Evolutionary conservation across 2,113 vertebrate genomes (phyloP), one percentile per base, ranked within the genome.

Genomic region (Camelus bactrianus): DNA sequence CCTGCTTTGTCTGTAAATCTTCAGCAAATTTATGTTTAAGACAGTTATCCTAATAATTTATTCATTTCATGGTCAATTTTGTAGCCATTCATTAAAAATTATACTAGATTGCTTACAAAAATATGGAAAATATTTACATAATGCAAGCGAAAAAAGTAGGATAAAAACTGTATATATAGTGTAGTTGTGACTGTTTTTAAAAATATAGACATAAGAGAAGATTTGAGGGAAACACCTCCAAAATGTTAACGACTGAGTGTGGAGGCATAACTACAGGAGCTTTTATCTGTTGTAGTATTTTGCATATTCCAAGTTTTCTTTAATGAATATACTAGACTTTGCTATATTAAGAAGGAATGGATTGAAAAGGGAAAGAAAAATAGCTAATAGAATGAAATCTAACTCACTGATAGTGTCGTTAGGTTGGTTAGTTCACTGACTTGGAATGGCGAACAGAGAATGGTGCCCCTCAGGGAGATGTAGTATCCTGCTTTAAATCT

Each of bases 11-110:
- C 48, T 42, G 26, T 10, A 48, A 95, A 77, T 72, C 14, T 54
- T 85, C 24, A 82, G 20, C 93, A 95, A 83, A 92, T 77, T n/a
- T 89, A 42, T 82, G 10, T 16, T 64, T 95, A 67, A 87, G 16
- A 79, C 89, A 94, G 46, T 48, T 77, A 11, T 5, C 80, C 15
- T 62, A 46, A 32, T 93, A 38, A 70, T 77, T 56, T 38, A 89
- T 67, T 91, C 19, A 92, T 50, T 87, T 94, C 12, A 50, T 92
- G 50, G 82, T 69, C n/a, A 94, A 64, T 75, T 42, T 48, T 54
- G 5, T 60, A 88, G 32, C 6, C 73, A 46, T 70, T 76, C 72
- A 52, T 65, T 81, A 35, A 91, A 91, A 96, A 42, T 19, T 72
- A 11, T 35, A 64, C 5, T n/a, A 64, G 11, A 70, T 69, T 52